Evolutionary conservation across 2,113 vertebrate genomes (phyloP).

Genomic region (Neopipo cinnamomea): DNA sequence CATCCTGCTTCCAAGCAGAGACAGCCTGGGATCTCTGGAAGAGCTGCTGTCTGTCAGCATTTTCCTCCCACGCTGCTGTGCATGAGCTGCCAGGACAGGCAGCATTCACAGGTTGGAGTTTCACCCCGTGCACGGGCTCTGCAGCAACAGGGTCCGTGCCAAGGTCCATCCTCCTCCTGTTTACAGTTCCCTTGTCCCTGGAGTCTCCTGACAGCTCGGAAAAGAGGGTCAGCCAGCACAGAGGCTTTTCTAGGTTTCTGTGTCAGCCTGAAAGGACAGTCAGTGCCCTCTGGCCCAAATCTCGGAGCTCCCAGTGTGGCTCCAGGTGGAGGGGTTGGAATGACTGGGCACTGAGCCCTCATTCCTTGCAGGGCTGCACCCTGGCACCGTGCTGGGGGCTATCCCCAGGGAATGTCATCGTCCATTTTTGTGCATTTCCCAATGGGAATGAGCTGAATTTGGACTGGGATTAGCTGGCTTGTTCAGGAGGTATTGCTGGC

Average conservation of each 20-base stretch:
- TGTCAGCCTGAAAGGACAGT: not conserved
- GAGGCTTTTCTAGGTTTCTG: not conserved
- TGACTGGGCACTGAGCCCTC: not conserved
- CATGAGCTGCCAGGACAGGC: rapidly evolving
- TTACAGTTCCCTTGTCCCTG: not conserved
- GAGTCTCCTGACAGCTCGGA: not conserved
- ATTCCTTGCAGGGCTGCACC: not conserved
- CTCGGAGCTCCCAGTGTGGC: rapidly evolving
- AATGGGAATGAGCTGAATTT: not conserved
- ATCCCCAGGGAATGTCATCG: not conserved
- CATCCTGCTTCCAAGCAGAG: not conserved
- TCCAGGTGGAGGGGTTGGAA: not conserved
- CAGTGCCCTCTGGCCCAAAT: not conserved
- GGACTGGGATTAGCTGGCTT: not conserved
- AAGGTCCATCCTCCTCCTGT: not conserved
- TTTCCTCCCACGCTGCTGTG: not conserved
- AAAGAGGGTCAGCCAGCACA: not conserved
- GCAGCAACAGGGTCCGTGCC: not conserved
- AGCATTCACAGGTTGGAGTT: rapidly evolving
- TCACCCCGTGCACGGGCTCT: not conserved
- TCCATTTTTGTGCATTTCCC: not conserved
- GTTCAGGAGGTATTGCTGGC: not conserved
- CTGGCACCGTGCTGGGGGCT: not conserved
- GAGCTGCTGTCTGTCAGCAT: not conserved
- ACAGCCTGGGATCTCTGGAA: not conserved